Conservation (phyloP, 2,888 invertebrate species). For the Drosophila mercatorum region DNA sequence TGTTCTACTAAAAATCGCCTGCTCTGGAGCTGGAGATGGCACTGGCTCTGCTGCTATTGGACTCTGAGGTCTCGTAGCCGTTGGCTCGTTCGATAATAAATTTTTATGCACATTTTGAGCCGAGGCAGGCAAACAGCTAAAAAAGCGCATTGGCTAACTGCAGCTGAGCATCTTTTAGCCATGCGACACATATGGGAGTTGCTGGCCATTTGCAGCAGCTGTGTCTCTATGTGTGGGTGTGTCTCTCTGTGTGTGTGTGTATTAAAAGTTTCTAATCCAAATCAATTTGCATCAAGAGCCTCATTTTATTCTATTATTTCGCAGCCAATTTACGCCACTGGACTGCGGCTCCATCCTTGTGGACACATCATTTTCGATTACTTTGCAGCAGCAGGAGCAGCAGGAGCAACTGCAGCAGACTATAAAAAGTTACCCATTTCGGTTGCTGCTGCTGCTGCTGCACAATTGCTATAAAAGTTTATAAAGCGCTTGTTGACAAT, state of each 20-base stretch:
- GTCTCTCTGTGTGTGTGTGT: conserved; percentile 26
- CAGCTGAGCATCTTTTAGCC: conserved; percentile 36
- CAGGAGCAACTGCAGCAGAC: conserved; percentile 16
- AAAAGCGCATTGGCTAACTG: conserved; percentile 23
- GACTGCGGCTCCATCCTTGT: conserved; percentile 56
- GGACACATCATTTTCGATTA: conserved; percentile 82
- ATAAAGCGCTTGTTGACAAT: conserved; percentile 81
- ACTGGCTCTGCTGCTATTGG: conserved; percentile 20
- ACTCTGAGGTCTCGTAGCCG: conserved; percentile 21
- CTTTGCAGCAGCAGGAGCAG: conserved; percentile 31
- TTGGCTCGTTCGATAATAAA: conserved; percentile 40
- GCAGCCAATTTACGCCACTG: conserved; percentile 75
- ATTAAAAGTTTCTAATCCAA: conserved; percentile 82
- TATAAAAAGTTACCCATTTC: conserved; percentile 60
- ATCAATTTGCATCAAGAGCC: conserved; percentile 84
- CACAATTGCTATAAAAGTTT: conserved; percentile 81
- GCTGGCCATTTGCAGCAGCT: conserved; percentile 16
- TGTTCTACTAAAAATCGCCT: conserved; percentile 12
- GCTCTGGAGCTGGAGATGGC: not conserved
- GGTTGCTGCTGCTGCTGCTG: conserved; percentile 16
- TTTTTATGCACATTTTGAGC: conserved; percentile 67
- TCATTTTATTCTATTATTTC: conserved; percentile 83
- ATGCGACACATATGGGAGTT: conserved; percentile 45
- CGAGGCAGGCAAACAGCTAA: conserved; percentile 38
- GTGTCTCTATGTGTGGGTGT: conserved; percentile 8